Conservation (phyloP, 2,888 invertebrate genomes). For the Corythucha ciliata region DNA sequence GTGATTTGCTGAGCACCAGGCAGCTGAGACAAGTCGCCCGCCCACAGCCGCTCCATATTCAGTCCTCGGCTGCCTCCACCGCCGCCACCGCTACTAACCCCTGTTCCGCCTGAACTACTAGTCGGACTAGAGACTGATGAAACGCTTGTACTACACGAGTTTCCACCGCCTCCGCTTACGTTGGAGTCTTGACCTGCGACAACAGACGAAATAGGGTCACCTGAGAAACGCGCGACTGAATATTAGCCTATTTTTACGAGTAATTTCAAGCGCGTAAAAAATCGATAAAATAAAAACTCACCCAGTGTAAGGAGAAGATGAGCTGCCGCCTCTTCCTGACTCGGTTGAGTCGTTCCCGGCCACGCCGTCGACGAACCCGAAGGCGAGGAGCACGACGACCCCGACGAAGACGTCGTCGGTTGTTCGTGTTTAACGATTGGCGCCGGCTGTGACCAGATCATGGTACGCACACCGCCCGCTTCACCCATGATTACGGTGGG, state of each 20-base stretch:
- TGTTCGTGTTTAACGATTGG: slow-evolving; percentile 43
- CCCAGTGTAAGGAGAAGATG: slow-evolving; percentile 44
- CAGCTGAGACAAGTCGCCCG: slow-evolving; percentile 74
- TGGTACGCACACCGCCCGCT: slow-evolving; percentile 71
- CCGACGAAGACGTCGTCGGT: slow-evolving; percentile 45
- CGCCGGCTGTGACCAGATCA: slow-evolving; percentile 57
- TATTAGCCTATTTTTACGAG: not conserved
- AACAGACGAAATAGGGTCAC: slow-evolving; percentile 3
- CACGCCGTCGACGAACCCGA: slow-evolving; percentile 46
- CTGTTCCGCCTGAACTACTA: slow-evolving; percentile 30
- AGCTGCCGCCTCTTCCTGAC: slow-evolving; percentile 49
- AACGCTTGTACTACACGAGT: slow-evolving; percentile 33
- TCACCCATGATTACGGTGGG: slow-evolving; percentile 91
- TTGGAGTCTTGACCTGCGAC: slow-evolving; percentile 27
- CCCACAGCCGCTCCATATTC: slow-evolving; percentile 88
- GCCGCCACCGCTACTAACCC: slow-evolving; percentile 17
- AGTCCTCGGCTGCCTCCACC: slow-evolving; percentile 49
- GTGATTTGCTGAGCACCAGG: slow-evolving; percentile 56
- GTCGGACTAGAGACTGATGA: too few relatives aligned
- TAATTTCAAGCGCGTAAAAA: slow-evolving; percentile 9
- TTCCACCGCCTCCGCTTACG: slow-evolving; percentile 35
- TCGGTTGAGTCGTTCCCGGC: slow-evolving; percentile 42
- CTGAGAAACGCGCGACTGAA: not conserved
- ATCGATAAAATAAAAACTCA: slow-evolving; percentile 37
- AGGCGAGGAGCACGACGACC: slow-evolving; percentile 46